These are phyloP conservation scores for Platyscapa corneri DNA, from an alignment of 1,140 invertebrate species.

Conservation along the genomic window DNA sequence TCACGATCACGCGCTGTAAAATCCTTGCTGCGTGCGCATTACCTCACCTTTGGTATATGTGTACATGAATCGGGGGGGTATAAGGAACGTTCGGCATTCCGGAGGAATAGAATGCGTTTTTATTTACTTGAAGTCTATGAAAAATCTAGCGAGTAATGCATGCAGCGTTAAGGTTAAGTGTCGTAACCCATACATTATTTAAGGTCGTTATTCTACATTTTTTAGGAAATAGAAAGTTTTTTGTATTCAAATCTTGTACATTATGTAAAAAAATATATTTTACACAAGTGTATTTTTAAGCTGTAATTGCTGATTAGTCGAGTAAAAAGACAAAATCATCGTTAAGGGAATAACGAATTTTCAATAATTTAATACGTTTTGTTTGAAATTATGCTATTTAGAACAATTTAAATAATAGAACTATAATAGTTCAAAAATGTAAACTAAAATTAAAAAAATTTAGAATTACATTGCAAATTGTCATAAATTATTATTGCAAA, in stretches of 20 bases:
- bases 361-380: no score
- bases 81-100: constrained; percentile 17
- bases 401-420: no score
- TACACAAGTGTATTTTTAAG: not conserved
- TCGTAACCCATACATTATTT: constrained; percentile 20
- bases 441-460: not conserved
- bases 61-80: not conserved
- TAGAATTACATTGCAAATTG: not conserved
- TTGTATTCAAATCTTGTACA: not conserved
- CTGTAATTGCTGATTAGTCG: not conserved
- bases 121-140: not conserved
- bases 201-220: not conserved
- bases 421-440: not conserved
- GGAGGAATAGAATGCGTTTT: constrained; percentile 29
- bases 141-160: constrained; percentile 35
- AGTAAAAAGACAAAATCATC: not conserved
- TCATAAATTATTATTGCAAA: not conserved
- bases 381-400: no score
- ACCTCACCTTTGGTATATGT: constrained; percentile 9
- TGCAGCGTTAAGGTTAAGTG: not conserved
- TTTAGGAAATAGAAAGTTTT: not conserved
- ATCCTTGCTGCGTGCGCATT: constrained; percentile 22
- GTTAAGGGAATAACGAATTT: no score
- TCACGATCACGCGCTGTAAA: constrained; percentile 58
- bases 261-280: not conserved